Evolutionary conservation across 2,888 invertebrate species (phyloP), one percentile per base, ranked within the genome.

Genomic region (Drosophila multiciliata): DNA sequence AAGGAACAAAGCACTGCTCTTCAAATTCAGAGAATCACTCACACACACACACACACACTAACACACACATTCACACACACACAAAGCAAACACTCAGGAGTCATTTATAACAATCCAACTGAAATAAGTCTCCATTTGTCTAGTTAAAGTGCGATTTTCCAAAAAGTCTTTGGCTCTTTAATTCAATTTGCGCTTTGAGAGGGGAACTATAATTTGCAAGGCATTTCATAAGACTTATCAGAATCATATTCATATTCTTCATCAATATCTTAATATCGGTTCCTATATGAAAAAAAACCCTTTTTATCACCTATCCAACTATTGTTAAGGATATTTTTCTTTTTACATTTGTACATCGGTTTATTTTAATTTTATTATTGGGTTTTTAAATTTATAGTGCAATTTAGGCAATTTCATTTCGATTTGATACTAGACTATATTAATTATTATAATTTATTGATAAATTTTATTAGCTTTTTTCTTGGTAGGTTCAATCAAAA

Each of bases 1-100:
- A 60, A 62, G 20, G 9, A 12, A 4, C 12, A 42, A 68, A 52
- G 40, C 40, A 45, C 15, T 45, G 45, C 45, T 45, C 20, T 45
- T 15, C 20, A 45, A 45, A 45, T 23, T 45, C 20, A 15, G 15
- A 20, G 15, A 45, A 38, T 11, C 33, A 36, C 38, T 35, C 33
- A 20, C 26, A 58, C 33, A 38, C 33, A 45, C 23, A 53, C n/a
- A 20, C 36, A 35, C 40, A 32, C 52, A 33, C 57, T 35, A 38
- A 36, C 1, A 12, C 15, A 8, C 4, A 9, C 11, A 33, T 26
- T 26, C 49, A 20, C 29, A 33, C 35, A 40, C 45, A 35, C 29
- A 11, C 9, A 17, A 6, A 17, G 12, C 6, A 29, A 11, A 29
- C 17, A 50, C n/a, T 29, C 50, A 50, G n/a, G 15, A 15, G 17